A percentile compares a stretch with the other conserved stretches of the same genome.
These are phyloP conservation scores for Lamprotornis superbus DNA, from an alignment of 2,113 vertebrate genomes.

Conservation along the genomic window DNA sequence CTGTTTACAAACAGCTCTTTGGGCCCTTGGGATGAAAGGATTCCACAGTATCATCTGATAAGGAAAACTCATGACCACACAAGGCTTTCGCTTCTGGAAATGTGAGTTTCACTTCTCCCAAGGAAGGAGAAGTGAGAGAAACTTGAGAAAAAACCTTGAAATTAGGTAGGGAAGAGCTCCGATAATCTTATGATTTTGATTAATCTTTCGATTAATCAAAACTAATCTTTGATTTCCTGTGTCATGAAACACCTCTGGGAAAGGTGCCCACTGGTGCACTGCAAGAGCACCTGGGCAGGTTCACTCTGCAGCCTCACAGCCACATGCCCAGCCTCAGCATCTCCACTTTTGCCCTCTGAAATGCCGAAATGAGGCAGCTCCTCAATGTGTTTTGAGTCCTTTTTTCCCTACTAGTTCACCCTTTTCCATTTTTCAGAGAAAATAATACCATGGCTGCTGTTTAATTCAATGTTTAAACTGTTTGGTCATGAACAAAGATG, in stretches of 20 bases:
- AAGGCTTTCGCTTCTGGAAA: constrained; percentile 10
- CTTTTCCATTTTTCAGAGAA: background rate
- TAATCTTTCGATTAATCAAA: background rate
- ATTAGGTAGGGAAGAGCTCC: background rate
- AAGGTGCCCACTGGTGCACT: background rate
- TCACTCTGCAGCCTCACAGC: background rate
- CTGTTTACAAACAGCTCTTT: background rate
- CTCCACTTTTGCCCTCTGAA: background rate
- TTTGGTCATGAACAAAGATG: background rate
- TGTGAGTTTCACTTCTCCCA: constrained; percentile 20
- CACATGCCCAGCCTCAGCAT: background rate
- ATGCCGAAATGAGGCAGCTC: background rate
- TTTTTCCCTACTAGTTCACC: background rate
- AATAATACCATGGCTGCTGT: background rate
- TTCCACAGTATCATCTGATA: constrained; percentile 17
- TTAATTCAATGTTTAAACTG: background rate
- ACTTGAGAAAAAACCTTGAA: background rate
- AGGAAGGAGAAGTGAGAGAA: background rate
- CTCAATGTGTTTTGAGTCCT: background rate
- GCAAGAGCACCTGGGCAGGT: too few relatives aligned
- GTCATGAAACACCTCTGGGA: rapidly evolving
- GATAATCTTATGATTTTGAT: background rate
- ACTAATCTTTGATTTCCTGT: background rate
- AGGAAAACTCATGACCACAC: background rate
- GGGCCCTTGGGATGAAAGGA: background rate